Conservation (phyloP, 2,888 invertebrate genomes). For the Sepiola atlantica region DNA sequence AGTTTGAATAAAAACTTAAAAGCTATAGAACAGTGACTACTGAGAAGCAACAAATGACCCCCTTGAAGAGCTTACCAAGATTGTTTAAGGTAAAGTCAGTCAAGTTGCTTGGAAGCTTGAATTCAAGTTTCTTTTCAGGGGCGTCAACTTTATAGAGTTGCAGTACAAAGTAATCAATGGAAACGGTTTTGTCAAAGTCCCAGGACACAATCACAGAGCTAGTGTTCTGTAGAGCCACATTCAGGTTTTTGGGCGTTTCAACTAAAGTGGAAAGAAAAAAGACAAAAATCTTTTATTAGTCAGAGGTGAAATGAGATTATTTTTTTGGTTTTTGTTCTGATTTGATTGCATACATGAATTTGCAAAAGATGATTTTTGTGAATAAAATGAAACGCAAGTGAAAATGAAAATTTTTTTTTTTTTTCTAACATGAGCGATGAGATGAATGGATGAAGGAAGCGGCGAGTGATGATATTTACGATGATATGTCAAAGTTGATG, state of each 20-base stretch:
- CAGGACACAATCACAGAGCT: constrained; percentile 40
- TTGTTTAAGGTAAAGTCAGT: constrained; percentile 32
- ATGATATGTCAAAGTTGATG: background rate
- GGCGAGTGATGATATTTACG: background rate
- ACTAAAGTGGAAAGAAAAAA: constrained; percentile 43
- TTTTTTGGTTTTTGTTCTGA: background rate
- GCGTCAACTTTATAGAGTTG: constrained; percentile 42
- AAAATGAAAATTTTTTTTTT: background rate
- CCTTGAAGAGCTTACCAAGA: constrained; percentile 44
- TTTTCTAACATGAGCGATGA: background rate
- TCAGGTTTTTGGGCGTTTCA: constrained; percentile 37
- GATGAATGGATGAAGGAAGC: background rate
- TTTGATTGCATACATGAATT: background rate
- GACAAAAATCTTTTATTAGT: constrained; percentile 40
- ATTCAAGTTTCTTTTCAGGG: constrained; percentile 42
- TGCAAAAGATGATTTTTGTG: background rate
- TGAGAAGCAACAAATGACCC: constrained; percentile 20
- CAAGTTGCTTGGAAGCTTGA: constrained; percentile 39
- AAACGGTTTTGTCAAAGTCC: constrained; percentile 25
- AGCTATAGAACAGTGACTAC: background rate
- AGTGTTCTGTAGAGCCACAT: constrained; percentile 44
- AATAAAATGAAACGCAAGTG: background rate
- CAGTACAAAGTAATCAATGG: constrained; percentile 41
- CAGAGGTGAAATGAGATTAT: constrained; percentile 11
- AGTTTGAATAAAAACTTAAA: background rate